These are phyloP conservation scores for Acronicta leporina DNA, from an alignment of 2,888 invertebrate species.

Conservation along the genomic window DNA sequence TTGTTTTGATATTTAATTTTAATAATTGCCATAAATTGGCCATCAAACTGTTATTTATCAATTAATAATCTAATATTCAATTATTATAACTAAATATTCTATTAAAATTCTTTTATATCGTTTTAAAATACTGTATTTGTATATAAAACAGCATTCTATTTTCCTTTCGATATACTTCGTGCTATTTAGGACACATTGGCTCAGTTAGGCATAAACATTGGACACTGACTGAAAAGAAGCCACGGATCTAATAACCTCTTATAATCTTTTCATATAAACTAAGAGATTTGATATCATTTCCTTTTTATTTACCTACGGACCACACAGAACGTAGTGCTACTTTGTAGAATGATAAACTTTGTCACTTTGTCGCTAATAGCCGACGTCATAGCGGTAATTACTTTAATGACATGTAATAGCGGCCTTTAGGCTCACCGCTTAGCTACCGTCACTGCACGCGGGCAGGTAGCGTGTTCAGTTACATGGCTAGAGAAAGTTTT, in stretches of 20 bases:
- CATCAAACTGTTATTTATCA: slow-evolving; percentile 44
- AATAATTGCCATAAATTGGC: slow-evolving; percentile 43
- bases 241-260: not conserved
- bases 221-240: too few species aligned
- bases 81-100: slow-evolving; percentile 45
- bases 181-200: too few species aligned
- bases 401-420: slow-evolving; percentile 17
- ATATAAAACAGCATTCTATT: too few species aligned
- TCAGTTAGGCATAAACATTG: too few species aligned
- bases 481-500: not conserved
- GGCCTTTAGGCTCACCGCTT: slow-evolving; percentile 25
- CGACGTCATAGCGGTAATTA: slow-evolving; percentile 18
- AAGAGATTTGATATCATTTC: not conserved
- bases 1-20: slow-evolving; percentile 7
- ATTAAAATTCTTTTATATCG: slow-evolving; percentile 16
- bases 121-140: too few species aligned
- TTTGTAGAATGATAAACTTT: slow-evolving; percentile 21
- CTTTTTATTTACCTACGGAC: not conserved
- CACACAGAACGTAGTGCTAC: slow-evolving; percentile 1
- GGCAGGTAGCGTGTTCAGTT: not conserved
- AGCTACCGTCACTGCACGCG: slow-evolving; percentile 23
- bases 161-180: too few species aligned
- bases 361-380: slow-evolving; percentile 4
- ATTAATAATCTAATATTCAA: slow-evolving; percentile 48
- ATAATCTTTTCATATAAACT: not conserved